Percentiles rank a stretch among this genome's conserved stretches.
These are phyloP conservation scores for Drosophila quadrilineata DNA, from an alignment of 1,140 invertebrate genomes.

Conservation along the genomic window DNA sequence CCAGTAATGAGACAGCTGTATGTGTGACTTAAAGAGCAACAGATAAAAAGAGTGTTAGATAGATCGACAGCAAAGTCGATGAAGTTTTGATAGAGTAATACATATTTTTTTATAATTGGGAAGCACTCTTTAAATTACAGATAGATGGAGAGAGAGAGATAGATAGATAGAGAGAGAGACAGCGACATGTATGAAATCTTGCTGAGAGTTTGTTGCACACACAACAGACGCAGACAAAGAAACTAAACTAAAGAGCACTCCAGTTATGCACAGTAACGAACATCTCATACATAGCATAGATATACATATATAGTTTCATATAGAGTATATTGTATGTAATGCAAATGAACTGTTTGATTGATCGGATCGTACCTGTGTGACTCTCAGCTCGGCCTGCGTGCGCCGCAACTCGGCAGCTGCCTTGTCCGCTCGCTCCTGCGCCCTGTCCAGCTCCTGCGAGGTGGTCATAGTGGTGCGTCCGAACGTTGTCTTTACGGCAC, in stretches of 20 bases:
- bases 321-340: constrained; percentile 34
- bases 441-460: constrained; percentile 89
- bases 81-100: constrained; percentile 16
- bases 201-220: constrained; percentile 4
- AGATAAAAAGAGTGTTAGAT: constrained; percentile 15
- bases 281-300: constrained; percentile 50
- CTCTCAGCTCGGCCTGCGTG: constrained; percentile 92
- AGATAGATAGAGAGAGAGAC: too few species aligned
- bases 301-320: constrained; percentile 49
- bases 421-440: constrained; percentile 94
- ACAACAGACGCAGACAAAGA: constrained; percentile 31
- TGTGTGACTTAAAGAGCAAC: constrained; percentile 12
- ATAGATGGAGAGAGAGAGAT: too few species aligned
- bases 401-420: constrained; percentile 90
- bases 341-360: neutral
- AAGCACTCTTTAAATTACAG: too few species aligned
- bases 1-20: constrained; percentile 26
- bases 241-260: constrained; percentile 65
- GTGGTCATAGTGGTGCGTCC: constrained; percentile 88
- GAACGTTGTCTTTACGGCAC: constrained; percentile 85
- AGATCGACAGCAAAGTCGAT: too few species aligned
- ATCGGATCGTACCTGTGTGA: constrained; percentile 85
- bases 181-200: constrained; percentile 37
- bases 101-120: too few species aligned
- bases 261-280: too few species aligned